Evolutionary conservation across 1,140 invertebrate species (phyloP), one percentile per base, ranked within the genome.

Genomic region (Drosophila arizonae): DNA sequence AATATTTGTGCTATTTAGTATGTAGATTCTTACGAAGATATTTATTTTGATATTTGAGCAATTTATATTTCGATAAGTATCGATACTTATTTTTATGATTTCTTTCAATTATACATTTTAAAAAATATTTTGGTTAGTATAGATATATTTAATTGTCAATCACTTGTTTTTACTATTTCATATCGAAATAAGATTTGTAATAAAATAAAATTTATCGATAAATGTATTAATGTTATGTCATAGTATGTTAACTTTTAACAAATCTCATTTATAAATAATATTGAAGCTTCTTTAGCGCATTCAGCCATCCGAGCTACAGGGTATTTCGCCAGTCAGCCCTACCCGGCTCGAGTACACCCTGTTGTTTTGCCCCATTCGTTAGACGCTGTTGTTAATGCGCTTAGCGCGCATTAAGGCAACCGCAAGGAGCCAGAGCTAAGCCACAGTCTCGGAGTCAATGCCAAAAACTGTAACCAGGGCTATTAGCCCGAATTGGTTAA

Each of bases 401-500:
- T 70, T 64, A 70, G 68, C 60, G 33, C 15, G 60, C 51, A 70
- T 55, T 70, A 56, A 43, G 30, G 26, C 36, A 56, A 41, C 58
- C 60, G 28, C 41, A 55, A 54, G 48, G 57, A 48, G 57, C 26
- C 21, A 24, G 13, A 43, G 45, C n/a, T 15, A 17, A 50, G 60
- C 17, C 45, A 13, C 60, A 62, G 60, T 9, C 45, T 9, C 45
- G 30, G 13, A 58, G 41, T 24, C 26, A 45, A 58, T 28, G 56
- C 56, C 30, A 39, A 36, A 36, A 54, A 62, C 36, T 50, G 48
- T 67, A 51, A 50, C 33, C 30, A 50, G 10, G 57, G 57, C 66
- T 69, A 69, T 54, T 69, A 54, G 57, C 28, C 21, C 6, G 58
- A 55, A 70, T 70, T 63, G 67, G 67, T 70, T 70, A 70, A 63